Evolutionary conservation across 2,888 invertebrate genomes (phyloP).

Genomic region (Zele albiditarsus): DNA sequence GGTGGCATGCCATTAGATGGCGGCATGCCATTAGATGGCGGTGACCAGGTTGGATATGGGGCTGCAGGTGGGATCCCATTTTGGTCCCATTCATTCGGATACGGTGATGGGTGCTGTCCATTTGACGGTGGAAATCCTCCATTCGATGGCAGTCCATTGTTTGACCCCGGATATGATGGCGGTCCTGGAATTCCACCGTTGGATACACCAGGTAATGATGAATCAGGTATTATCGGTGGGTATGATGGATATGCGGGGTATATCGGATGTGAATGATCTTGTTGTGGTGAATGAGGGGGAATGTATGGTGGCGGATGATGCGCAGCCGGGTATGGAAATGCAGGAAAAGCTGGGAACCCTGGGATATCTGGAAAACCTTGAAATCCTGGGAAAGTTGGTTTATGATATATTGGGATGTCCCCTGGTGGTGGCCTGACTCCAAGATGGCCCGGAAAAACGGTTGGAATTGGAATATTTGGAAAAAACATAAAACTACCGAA

Average conservation of each 20-base stretch:
- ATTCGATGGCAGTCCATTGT: neutral
- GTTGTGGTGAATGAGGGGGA: no score
- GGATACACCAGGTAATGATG: neutral
- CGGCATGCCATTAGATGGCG: neutral
- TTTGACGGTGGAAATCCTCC: neutral
- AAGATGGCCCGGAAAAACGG: neutral
- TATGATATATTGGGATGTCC: neutral
- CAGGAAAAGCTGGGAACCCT: neutral
- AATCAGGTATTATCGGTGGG: neutral
- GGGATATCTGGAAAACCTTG: neutral
- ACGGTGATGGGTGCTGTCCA: neutral
- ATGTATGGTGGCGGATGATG: neutral
- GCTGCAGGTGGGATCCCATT: neutral
- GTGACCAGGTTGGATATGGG: neutral
- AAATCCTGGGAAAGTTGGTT: neutral
- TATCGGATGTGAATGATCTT: neutral
- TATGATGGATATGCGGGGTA: neutral
- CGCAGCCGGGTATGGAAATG: neutral
- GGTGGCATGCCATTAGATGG: neutral
- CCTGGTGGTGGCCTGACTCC: neutral
- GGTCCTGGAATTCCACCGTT: constrained; percentile 6
- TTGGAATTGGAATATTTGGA: neutral
- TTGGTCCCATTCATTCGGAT: neutral
- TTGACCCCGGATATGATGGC: neutral
- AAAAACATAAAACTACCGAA: constrained; percentile 24